Percentiles rank a stretch among this genome's conserved stretches.
Evolutionary conservation across 2,888 invertebrate species (phyloP).

Genomic region (Trileptium ribeirensis): DNA sequence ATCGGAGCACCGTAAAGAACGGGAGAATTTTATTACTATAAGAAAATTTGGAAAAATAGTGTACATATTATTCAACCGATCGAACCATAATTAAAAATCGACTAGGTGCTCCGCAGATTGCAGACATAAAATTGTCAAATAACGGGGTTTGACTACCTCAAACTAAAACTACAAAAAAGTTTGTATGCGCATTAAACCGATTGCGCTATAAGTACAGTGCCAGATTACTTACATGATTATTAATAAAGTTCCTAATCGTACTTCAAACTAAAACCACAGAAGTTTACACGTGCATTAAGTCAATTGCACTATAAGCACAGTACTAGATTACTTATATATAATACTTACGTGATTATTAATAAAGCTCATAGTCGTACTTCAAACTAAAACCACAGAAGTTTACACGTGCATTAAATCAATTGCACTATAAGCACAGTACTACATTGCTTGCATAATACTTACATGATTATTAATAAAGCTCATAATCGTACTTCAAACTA

Average conservation of each 20-base stretch:
- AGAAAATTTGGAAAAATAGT: no score
- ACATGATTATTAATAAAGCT: not conserved
- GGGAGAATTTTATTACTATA: no score
- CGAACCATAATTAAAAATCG: no score
- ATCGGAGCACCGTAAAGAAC: no score
- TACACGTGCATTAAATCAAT: not conserved
- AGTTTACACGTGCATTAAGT: not conserved
- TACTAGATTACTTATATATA: not conserved
- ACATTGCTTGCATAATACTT: not conserved
- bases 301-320: not conserved
- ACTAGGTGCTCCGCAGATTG: no score
- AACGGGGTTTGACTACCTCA: no score
- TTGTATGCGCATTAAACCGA: no score
- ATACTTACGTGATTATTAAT: not conserved
- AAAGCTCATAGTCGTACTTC: not conserved
- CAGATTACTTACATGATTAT: not conserved
- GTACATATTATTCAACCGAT: no score
- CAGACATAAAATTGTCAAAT: no score
- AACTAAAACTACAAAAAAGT: not conserved
- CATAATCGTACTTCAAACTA: not conserved
- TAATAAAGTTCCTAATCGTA: not conserved
- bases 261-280: not conserved
- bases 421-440: not conserved
- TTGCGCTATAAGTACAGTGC: no score
- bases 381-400: not conserved